Percentiles rank a stretch among this genome's conserved stretches.
Evolutionary conservation across 2,888 invertebrate genomes (phyloP).

Genomic region (Heliothis peltigera): DNA sequence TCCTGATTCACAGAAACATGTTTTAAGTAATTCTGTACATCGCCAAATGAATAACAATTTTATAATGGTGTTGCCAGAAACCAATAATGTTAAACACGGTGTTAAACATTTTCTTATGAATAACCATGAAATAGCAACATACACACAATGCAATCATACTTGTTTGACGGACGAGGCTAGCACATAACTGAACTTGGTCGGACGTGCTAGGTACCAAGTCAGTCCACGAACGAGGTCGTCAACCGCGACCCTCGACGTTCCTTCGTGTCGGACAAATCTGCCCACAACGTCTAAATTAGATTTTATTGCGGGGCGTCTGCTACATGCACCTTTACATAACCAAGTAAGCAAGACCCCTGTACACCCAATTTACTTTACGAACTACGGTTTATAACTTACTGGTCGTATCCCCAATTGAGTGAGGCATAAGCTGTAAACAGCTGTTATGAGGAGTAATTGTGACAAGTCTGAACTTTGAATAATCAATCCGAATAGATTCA

Average conservation of each 20-base stretch:
- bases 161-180: slow-evolving; percentile 15
- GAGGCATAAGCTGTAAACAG: slow-evolving; percentile 79
- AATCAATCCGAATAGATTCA: slow-evolving; percentile 66
- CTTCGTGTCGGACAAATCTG: slow-evolving; percentile 86
- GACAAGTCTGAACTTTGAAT: slow-evolving; percentile 75
- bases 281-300: slow-evolving; percentile 88
- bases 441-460: slow-evolving; percentile 78
- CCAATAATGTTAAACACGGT: neutral
- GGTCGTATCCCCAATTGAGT: slow-evolving; percentile 81
- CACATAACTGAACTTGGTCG: slow-evolving; percentile 38
- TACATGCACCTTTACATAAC: slow-evolving; percentile 73
- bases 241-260: slow-evolving; percentile 82
- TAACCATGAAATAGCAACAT: slow-evolving; percentile 18
- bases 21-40: neutral
- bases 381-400: slow-evolving; percentile 67
- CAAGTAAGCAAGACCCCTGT: slow-evolving; percentile 68
- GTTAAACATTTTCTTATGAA: slow-evolving; percentile 5
- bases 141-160: slow-evolving; percentile 10
- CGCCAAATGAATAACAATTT: neutral
- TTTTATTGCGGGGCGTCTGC: slow-evolving; percentile 88
- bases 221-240: slow-evolving; percentile 77
- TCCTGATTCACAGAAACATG: neutral
- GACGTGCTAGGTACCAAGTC: slow-evolving; percentile 56
- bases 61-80: neutral
- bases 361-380: neutral